These are phyloP conservation scores for Chloroclystis v-ata DNA, from an alignment of 2,888 invertebrate genomes.

Conservation along the genomic window DNA sequence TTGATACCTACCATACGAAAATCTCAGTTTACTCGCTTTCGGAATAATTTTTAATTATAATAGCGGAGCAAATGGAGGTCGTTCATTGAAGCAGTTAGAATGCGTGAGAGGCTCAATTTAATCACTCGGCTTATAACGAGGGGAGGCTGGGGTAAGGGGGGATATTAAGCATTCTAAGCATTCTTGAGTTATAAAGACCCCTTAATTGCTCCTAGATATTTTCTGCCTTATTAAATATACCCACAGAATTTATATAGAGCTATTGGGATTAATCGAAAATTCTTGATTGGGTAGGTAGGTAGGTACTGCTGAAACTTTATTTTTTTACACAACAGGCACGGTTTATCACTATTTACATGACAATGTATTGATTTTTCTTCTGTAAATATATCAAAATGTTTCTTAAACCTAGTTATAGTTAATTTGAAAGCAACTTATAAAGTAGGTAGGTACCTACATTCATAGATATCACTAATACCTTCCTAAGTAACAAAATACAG, in stretches of 20 bases:
- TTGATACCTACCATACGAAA: slow-evolving; percentile 12
- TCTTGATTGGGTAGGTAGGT: no score
- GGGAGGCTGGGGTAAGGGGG: slow-evolving; percentile 40
- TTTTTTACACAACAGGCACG: neutral
- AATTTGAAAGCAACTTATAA: no score
- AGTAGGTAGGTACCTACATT: no score
- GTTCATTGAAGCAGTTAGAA: slow-evolving; percentile 49
- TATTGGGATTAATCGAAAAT: slow-evolving; percentile 33
- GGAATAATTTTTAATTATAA: slow-evolving; percentile 75
- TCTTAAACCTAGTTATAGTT: no score
- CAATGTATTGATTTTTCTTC: no score
- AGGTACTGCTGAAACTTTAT: neutral
- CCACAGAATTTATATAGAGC: slow-evolving; percentile 52
- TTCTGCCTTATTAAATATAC: slow-evolving; percentile 60
- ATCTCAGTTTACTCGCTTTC: slow-evolving; percentile 47
- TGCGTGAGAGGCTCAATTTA: slow-evolving; percentile 68
- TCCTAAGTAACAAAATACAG: neutral
- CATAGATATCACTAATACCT: no score
- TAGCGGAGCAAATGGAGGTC: slow-evolving; percentile 57
- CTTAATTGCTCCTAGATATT: slow-evolving; percentile 64
- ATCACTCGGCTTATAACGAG: slow-evolving; percentile 66
- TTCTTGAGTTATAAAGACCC: slow-evolving; percentile 66
- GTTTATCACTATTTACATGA: no score
- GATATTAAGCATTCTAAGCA: slow-evolving; percentile 67
- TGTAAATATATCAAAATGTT: no score